phyloP scores from a whole-genome alignment of 2,113 vertebrate species.

The Menura novaehollandiae region DNA sequence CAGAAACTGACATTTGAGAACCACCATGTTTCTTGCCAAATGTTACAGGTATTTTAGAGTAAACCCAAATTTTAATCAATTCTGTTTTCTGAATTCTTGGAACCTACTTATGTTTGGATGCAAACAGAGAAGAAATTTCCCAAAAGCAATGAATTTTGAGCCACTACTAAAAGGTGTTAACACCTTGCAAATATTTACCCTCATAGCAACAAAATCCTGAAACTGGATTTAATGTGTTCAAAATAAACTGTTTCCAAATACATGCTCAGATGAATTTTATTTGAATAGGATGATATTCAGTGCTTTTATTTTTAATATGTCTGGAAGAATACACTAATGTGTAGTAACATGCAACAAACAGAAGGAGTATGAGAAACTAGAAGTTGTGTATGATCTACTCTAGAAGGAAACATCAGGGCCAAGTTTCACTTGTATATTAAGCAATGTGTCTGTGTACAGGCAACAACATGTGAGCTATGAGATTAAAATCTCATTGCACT shows the following conservation, averaged over 20 bases:
- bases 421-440: background rate
- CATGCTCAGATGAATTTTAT: background rate
- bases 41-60: background rate
- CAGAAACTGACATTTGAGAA: background rate
- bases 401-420: background rate
- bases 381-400: background rate
- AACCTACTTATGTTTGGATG: background rate
- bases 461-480: background rate
- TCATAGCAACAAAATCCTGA: background rate
- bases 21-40: background rate
- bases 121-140: background rate
- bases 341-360: background rate
- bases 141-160: background rate
- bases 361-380: background rate
- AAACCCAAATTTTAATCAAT: background rate
- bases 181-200: background rate
- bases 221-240: background rate
- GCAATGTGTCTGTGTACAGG: accelerated
- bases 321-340: background rate
- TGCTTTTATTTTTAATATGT: background rate
- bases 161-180: background rate
- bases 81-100: background rate
- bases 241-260: background rate
- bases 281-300: background rate
- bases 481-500: background rate